Evolutionary conservation across 2,888 invertebrate species (phyloP), one percentile per base, ranked within the genome.

Genomic region (Synanthedon formicaeformis): DNA sequence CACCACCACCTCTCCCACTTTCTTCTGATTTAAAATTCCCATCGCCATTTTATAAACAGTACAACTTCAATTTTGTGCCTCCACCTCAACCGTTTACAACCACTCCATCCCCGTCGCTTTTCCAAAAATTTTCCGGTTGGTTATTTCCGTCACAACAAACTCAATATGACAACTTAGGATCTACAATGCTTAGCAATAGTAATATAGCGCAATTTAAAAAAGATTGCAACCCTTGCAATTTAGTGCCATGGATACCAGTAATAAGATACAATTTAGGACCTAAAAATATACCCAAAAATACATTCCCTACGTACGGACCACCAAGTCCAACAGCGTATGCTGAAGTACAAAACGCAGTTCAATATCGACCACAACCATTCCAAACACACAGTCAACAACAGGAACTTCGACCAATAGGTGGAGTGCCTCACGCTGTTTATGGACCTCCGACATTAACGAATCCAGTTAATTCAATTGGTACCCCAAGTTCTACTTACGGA

Each of bases 231-330:
- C 90, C 93, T 53, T 95, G 95, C 68, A 94, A 95, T 72, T 89
- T 91, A 71, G 90, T 91, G 65, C 95, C 95, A 55, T 95, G 95
- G 95, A 90, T 94, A 63, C 95, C 95, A 41, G 91, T 95, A 57
- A 78, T 87, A 62, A 80, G 78, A 74, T 88, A 85, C 68, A 81
- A 83, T 65, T 63, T 80, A 69, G 76, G 75, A 60, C 68, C 73
- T 61, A 78, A 81, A 75, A 80, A 72, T 69, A 54, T 66, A 56
- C 66, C 71, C 54, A 74, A 72, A 58, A 79, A 66, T 66, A 60
- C 62, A 34, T 67, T 68, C 56, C 78, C 85, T 2, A 81, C 84
- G 2, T 85, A 87, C 54, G 84, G 85, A 12, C 78, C 82, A 4
- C 84, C 85, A 1, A 82, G 80, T 65, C 79, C 80, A 5, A 85